These are phyloP conservation scores for Nephrocerus scutellatus DNA, from an alignment of 2,888 invertebrate genomes.

Conservation along the genomic window DNA sequence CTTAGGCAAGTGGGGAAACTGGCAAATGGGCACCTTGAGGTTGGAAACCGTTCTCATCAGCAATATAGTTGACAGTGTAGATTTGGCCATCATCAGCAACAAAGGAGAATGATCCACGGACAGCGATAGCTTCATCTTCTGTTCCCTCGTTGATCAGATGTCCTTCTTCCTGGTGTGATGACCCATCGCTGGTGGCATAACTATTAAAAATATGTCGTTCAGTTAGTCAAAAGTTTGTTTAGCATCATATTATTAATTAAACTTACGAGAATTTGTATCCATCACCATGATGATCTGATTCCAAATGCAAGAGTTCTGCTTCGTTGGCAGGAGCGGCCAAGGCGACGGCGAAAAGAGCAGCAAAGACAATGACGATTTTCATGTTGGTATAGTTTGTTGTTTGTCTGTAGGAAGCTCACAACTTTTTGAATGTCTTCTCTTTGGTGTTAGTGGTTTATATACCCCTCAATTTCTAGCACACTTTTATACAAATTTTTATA, in stretches of 20 bases:
- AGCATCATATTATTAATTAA: too few relatives aligned
- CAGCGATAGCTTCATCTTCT: conserved; percentile 49
- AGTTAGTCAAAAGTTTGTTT: too few relatives aligned
- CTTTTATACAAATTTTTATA: too few relatives aligned
- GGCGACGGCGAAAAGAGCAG: conserved; percentile 35
- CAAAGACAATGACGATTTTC: conserved; percentile 40
- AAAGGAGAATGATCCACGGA: conserved; percentile 50
- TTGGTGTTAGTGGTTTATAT: too few relatives aligned
- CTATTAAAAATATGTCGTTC: too few relatives aligned
- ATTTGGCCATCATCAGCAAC: conserved; percentile 52
- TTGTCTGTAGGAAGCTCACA: too few relatives aligned
- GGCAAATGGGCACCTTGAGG: conserved; percentile 49
- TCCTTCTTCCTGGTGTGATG: conserved; percentile 48
- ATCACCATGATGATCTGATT: conserved; percentile 52
- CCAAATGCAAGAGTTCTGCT: conserved; percentile 49
- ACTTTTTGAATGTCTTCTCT: too few relatives aligned
- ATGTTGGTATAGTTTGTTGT: conserved; percentile 34
- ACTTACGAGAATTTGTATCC: conserved; percentile 55
- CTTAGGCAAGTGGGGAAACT: too few relatives aligned
- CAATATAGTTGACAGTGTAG: conserved; percentile 50
- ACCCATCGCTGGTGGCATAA: conserved; percentile 51
- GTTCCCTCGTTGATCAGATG: conserved; percentile 50
- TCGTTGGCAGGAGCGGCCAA: conserved; percentile 39
- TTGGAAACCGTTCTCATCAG: conserved; percentile 42
- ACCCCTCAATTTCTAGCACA: too few relatives aligned